Conservation (phyloP, 2,888 invertebrate genomes). For the Trissonchulus latispiculum region DNA sequence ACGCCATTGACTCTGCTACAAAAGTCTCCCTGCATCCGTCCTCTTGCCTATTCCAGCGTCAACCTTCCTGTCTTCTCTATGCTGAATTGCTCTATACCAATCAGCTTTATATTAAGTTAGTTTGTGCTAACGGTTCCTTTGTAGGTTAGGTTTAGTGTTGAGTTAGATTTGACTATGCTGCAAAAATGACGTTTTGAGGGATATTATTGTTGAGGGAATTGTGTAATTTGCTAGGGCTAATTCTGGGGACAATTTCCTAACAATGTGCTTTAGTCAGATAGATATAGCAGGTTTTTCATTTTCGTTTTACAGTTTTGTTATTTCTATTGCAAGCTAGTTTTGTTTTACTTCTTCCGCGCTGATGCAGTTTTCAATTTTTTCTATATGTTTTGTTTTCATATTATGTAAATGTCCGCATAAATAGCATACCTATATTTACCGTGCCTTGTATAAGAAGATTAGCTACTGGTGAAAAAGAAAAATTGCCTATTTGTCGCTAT, state of each 20-base stretch:
- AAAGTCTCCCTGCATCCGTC: constrained; percentile 73
- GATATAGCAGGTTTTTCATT: too few species aligned
- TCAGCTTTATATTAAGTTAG: constrained; percentile 62
- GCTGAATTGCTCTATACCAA: constrained; percentile 76
- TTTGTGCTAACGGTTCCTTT: constrained; percentile 15
- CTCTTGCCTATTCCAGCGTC: constrained; percentile 61
- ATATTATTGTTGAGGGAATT: neutral
- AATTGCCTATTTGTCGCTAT: too few species aligned
- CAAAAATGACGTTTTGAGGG: neutral
- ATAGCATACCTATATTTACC: too few species aligned
- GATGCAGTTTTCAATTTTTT: too few species aligned
- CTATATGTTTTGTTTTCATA: too few species aligned
- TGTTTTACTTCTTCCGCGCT: too few species aligned
- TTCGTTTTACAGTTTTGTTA: too few species aligned
- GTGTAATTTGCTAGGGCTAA: neutral
- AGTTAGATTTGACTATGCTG: neutral
- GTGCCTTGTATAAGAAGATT: too few species aligned
- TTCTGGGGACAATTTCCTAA: neutral
- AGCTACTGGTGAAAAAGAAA: too few species aligned
- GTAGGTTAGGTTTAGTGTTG: neutral
- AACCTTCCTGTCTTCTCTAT: constrained; percentile 65
- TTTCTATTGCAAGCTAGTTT: too few species aligned
- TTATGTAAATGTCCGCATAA: too few species aligned
- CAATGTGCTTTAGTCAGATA: too few species aligned
- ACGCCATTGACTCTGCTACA: constrained; percentile 58